Evolutionary conservation across 2,797 vertebrate species (phyloP), one percentile per base, ranked within the genome.

Genomic region (Psittacula derbiana): DNA sequence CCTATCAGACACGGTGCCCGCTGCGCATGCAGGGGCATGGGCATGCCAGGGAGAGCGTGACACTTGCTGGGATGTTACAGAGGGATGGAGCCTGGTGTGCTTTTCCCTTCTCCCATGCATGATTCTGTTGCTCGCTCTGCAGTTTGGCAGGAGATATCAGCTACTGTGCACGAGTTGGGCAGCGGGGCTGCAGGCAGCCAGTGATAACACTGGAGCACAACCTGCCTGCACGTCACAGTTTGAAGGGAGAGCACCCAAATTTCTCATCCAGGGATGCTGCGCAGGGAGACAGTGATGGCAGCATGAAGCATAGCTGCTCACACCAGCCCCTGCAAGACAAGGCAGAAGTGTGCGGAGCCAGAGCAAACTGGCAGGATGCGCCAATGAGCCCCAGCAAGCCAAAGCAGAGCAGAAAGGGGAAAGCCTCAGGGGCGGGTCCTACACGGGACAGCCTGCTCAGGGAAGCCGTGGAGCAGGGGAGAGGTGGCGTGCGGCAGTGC

Each of bases 91-190:
- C 24, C 49, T 25, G 40, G n/a, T 3, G 6, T 23, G n/a, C 13
- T 57, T 8, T 2, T 33, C 46, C 20, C 57, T 74, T 66, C 66
- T 62, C 31, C 43, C 47, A 8, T 5, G 65, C 55, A 16, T 1
- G 3, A 7, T 40, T 43, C 41, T 27, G 57, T 65, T 53, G 25
- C 52, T 78, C 2, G 6, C 55, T 67, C 40, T 64, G 58, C 36
- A 23, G 5, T 46, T 25, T 38, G 44, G 23, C 52, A 55, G 60
- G 72, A 61, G 31, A 66, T 5, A 1, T 21, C 16, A 20, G 16
- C 60, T 53, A 38, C 46, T 1, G 8, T 1, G 4, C 2, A 0
- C 4, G 41, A 43, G 36, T 1, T 5, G 38, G 64, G 80, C 66
- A 13, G 17, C 8, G 18, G 43, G 58, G 47, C 43, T 5, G 10